These are phyloP conservation scores for Selenia dentaria DNA, from an alignment of 2,888 invertebrate species.

Conservation along the genomic window DNA sequence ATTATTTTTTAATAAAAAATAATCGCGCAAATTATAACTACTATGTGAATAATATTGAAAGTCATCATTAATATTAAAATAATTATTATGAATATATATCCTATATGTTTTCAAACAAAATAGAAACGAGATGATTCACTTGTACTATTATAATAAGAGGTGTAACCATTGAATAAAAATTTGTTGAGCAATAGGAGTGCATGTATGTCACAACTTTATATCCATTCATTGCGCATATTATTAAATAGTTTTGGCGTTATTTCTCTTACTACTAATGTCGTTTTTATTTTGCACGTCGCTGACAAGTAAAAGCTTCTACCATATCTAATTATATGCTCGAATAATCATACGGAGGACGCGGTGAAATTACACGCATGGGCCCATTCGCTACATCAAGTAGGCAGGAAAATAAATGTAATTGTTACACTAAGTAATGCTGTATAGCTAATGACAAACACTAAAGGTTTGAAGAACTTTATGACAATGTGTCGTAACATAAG, in stretches of 20 bases:
- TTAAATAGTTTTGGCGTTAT: constrained; percentile 46
- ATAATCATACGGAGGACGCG: constrained; percentile 48
- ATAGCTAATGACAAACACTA: constrained; percentile 58
- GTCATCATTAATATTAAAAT: too few relatives aligned
- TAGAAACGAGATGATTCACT: too few relatives aligned
- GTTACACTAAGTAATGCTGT: constrained; percentile 50
- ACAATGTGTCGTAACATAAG: constrained; percentile 38
- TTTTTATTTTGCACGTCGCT: constrained; percentile 43
- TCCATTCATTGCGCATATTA: constrained; percentile 37
- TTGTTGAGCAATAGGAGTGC: not conserved
- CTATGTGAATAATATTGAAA: too few relatives aligned
- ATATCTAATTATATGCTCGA: constrained; percentile 56
- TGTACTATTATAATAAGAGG: too few relatives aligned
- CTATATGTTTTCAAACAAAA: too few relatives aligned
- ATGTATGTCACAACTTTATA: constrained; percentile 31
- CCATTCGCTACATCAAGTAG: constrained; percentile 45
- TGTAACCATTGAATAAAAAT: too few relatives aligned
- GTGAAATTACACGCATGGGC: constrained; percentile 59
- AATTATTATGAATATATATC: too few relatives aligned
- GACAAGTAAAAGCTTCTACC: constrained; percentile 45
- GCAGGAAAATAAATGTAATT: constrained; percentile 60
- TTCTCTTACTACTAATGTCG: constrained; percentile 42
- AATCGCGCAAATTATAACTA: too few relatives aligned
- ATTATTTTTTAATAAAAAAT: too few relatives aligned
- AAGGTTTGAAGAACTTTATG: constrained; percentile 50